Base-by-base conservation (phyloP, 1,140 invertebrate genomes). In the Zophobas atratus region DNA sequence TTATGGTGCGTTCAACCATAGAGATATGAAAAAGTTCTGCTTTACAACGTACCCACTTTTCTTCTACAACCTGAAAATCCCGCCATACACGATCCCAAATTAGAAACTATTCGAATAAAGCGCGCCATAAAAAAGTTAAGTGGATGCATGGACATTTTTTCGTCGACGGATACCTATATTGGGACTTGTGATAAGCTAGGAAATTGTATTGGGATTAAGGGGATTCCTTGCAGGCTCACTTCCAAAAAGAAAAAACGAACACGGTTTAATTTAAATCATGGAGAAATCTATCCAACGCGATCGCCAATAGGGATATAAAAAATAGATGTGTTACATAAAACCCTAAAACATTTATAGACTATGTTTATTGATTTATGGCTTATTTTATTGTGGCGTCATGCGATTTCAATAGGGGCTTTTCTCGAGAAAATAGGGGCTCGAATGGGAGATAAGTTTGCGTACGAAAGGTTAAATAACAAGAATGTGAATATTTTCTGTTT, bases 1-100 rank as follows among this genome's bases (percentile, higher is more conserved):
- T 74, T 75, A 75, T 75, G 73, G 36, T 60, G 53, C 51, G 38
- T 75, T 75, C 73, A 60, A 43, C 73, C 73, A 43, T 67, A 32
- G 60, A 41, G 60, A 67, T 67, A 67, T 67, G 55, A 57, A 57
- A 57, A 57, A 57, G 55, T 57, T 34, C 34, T 35, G 36, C 56
- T 60, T 35, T 38, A 60, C 56, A 60, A 60, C 4, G 8, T 35
- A 60, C 39, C 39, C 60, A 67, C 39, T 67, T 67, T 41, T 43
- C n/a, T 51, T 20, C 39, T 67, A 41, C 60, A 43, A 43, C 36
- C 60, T 67, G 60, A 43, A 41, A 67, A 41, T 67, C 36, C 36
- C 5, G 39, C 8, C 38, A n/a, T 8, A 43, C 38, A 43, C 39
- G 35, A 60, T 60, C 1, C 4, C 34, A 67, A 67, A 67, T 67